Conservation (phyloP, 2,113 vertebrate genomes). For the Melozone crissalis region DNA sequence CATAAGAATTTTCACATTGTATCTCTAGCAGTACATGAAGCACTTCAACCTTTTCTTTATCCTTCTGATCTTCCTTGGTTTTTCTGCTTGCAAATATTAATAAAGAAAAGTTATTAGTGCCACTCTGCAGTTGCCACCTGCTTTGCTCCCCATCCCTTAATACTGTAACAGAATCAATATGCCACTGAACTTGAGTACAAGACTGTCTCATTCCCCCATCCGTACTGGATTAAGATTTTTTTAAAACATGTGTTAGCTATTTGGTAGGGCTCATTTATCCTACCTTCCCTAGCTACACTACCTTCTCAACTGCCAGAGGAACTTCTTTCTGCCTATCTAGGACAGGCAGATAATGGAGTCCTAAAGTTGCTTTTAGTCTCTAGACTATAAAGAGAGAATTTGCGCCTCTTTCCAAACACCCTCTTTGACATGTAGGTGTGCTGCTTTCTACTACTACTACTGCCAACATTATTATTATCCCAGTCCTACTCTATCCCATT, state of each 20-base stretch:
- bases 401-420: background rate
- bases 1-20: background rate
- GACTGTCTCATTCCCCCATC: background rate
- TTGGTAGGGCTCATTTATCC: background rate
- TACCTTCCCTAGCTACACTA: background rate
- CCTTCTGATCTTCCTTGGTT: background rate
- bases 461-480: background rate
- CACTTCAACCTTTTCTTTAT: background rate
- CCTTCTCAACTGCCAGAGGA: background rate
- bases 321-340: background rate
- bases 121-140: background rate
- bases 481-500: background rate
- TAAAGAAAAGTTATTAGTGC: background rate
- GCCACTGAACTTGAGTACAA: background rate
- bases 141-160: background rate
- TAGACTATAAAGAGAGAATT: background rate
- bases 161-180: background rate
- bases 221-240: background rate
- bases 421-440: background rate
- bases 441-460: background rate
- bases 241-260: background rate
- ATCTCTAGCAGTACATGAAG: background rate
- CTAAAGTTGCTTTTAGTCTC: background rate
- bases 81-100: background rate
- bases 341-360: background rate